Conservation (phyloP, 2,797 vertebrate genomes). For the Emys orbicularis region DNA sequence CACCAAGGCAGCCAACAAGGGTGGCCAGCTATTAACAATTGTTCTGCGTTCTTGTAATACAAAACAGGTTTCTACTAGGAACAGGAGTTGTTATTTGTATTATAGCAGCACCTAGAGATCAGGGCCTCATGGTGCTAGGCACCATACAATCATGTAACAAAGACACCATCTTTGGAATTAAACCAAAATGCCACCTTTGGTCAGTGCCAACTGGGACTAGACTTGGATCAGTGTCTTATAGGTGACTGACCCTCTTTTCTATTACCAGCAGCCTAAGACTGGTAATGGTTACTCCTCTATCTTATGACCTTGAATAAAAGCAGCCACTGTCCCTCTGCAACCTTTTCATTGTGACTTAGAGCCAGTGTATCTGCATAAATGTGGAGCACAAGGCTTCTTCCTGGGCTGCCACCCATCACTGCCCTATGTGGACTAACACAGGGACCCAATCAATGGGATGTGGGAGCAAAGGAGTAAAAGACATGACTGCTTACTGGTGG, state of each 20-base stretch:
- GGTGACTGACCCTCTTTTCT: neutral
- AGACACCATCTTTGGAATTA: neutral
- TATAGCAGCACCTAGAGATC: neutral
- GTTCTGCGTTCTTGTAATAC: neutral
- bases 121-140: neutral
- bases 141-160: too few relatives aligned
- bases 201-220: too few relatives aligned
- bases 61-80: neutral
- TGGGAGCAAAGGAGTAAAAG: neutral
- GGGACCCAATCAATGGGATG: accelerated
- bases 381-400: neutral
- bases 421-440: neutral
- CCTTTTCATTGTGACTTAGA: neutral
- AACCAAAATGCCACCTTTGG: neutral
- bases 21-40: neutral
- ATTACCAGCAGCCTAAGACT: accelerated
- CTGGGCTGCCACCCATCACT: accelerated
- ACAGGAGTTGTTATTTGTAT: neutral
- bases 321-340: neutral
- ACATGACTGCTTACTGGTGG: neutral
- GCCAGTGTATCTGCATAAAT: neutral
- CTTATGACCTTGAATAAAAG: too few relatives aligned
- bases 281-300: too few relatives aligned
- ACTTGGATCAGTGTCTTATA: neutral
- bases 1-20: too few relatives aligned